Conservation (phyloP, 1,140 invertebrate genomes). For the Pararge aegeria region DNA sequence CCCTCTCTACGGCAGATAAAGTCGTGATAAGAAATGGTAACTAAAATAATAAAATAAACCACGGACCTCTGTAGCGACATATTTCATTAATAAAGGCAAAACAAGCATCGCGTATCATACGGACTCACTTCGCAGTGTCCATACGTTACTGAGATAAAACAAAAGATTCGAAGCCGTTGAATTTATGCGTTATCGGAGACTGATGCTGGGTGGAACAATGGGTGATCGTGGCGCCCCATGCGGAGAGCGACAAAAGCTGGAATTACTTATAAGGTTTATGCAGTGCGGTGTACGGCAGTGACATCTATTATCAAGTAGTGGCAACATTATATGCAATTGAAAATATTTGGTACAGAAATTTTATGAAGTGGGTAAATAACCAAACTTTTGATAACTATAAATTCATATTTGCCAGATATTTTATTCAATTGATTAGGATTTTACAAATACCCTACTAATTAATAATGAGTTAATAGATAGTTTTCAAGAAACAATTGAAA, state of each 20-base stretch:
- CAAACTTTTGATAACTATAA: too few relatives aligned
- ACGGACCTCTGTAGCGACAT: conserved; percentile 64
- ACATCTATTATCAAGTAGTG: conserved; percentile 69
- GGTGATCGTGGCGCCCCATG: conserved; percentile 74
- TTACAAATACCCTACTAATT: too few relatives aligned
- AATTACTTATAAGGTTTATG: conserved; percentile 4
- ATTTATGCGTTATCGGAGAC: conserved; percentile 76
- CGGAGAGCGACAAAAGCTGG: conserved; percentile 46
- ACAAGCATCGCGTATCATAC: conserved; percentile 69
- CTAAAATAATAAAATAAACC: conserved; percentile 77
- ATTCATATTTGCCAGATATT: too few relatives aligned
- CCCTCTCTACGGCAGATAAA: conserved; percentile 73
- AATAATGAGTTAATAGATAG: too few relatives aligned
- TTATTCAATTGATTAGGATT: too few relatives aligned
- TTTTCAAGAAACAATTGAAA: too few relatives aligned
- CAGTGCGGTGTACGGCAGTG: conserved; percentile 45
- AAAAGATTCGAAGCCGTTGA: conserved; percentile 70
- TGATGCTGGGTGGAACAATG: conserved; percentile 69
- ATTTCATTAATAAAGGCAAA: conserved; percentile 79
- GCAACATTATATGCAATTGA: conserved; percentile 8
- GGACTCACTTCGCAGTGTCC: conserved; percentile 76
- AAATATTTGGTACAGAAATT: too few relatives aligned
- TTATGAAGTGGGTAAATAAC: too few relatives aligned
- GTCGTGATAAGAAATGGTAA: conserved; percentile 78
- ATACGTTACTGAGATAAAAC: conserved; percentile 78